These are phyloP conservation scores for Silurus lanzhouensis DNA, from an alignment of 2,797 vertebrate species.

Conservation along the genomic window DNA sequence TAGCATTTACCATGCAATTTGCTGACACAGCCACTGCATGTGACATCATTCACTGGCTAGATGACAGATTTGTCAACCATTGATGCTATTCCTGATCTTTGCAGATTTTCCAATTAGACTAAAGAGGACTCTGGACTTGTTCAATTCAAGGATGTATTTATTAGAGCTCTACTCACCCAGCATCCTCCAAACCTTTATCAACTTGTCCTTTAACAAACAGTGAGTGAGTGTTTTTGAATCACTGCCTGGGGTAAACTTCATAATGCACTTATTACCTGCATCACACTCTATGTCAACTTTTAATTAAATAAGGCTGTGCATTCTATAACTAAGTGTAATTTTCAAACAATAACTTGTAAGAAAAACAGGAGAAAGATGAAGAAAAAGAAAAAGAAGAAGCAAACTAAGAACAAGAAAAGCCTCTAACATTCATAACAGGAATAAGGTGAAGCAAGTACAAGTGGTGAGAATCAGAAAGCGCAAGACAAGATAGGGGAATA, in stretches of 20 bases:
- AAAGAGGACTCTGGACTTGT: not conserved
- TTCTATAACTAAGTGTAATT: not conserved
- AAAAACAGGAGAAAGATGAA: not conserved
- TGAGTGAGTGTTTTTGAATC: not conserved
- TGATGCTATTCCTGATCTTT: not conserved
- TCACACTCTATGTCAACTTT: not conserved
- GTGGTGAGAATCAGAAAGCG: not conserved
- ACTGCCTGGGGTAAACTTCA: not conserved
- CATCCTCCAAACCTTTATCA: not conserved
- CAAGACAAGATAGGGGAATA: not conserved
- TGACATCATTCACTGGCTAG: not conserved
- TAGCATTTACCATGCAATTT: not conserved
- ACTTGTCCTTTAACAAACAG: not conserved
- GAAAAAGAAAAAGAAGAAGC: not conserved
- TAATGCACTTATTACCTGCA: not conserved
- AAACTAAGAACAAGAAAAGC: not conserved
- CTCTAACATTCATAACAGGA: not conserved
- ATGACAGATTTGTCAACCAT: not conserved
- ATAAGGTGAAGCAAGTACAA: not conserved
- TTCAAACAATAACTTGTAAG: not conserved
- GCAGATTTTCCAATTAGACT: not conserved
- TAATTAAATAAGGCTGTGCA: not conserved
- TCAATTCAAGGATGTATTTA: not conserved
- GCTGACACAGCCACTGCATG: constrained; percentile 3
- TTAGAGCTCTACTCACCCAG: not conserved